A percentile compares a stretch with the other conserved stretches of the same genome.
Evolutionary conservation across 2,113 vertebrate species (phyloP).

Genomic region (Etia nguti): DNA sequence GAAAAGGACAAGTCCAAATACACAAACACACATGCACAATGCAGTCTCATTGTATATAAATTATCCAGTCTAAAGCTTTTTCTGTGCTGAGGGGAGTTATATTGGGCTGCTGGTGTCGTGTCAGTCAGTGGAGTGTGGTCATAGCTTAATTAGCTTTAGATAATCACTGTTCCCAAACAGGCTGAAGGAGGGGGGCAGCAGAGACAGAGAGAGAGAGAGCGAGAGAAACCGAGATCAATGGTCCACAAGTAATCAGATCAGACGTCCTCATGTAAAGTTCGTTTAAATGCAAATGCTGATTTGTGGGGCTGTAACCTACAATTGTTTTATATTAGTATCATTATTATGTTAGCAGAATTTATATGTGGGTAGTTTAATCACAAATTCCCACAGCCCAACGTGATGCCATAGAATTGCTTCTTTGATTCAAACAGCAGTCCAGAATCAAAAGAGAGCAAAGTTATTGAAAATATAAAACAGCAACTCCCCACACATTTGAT

Average conservation of each 20-base stretch:
- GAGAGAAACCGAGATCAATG: not conserved
- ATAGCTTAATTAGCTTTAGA: conserved; percentile 19
- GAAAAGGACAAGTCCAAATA: not conserved
- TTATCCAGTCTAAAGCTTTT: not conserved
- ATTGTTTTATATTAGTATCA: not conserved
- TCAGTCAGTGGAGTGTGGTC: not conserved
- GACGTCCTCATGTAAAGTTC: not conserved
- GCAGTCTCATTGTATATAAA: not conserved
- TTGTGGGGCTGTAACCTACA: not conserved
- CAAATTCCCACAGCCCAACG: not conserved
- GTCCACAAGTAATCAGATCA: not conserved
- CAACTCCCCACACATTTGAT: not conserved
- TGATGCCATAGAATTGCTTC: not conserved
- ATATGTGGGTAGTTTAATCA: not conserved
- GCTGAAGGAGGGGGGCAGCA: not conserved
- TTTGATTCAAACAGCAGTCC: not conserved
- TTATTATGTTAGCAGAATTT: not conserved
- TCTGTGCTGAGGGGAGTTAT: not conserved
- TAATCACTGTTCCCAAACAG: not conserved
- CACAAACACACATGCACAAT: not conserved
- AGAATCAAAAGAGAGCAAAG: not conserved
- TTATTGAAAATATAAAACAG: not conserved
- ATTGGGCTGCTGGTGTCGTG: not conserved
- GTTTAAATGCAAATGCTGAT: not conserved
- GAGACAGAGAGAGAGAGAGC: not conserved